These are phyloP conservation scores for Chironex yamaguchii DNA, from an alignment of 30 jellyfish, hydroid and myxozoan species.

Conservation along the genomic window DNA sequence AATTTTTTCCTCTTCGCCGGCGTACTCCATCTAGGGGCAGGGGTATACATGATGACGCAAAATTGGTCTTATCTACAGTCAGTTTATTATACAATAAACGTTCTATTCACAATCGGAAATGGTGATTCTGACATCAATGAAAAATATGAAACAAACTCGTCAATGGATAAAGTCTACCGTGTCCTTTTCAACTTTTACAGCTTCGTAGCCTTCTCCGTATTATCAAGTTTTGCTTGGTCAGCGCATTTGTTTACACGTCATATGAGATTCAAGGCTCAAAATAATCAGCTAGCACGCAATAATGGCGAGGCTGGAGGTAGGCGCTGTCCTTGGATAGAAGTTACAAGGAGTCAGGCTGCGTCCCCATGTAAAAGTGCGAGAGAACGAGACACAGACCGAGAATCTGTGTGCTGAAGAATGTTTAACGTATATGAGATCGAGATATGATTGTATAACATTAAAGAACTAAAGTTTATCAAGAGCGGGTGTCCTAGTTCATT, in stretches of 20 bases:
- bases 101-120: slow-evolving; percentile 88
- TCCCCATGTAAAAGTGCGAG: slow-evolving; percentile 95
- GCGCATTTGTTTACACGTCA: slow-evolving; percentile 98
- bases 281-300: slow-evolving; percentile 82
- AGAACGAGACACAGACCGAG: slow-evolving; percentile 95
- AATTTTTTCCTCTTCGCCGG: slow-evolving; percentile 73
- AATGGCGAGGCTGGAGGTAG: slow-evolving; percentile 76
- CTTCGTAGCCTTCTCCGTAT: slow-evolving; percentile 81
- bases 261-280: slow-evolving; percentile 98
- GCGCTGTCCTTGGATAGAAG: slow-evolving; percentile 96
- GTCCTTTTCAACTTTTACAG: slow-evolving; percentile 72
- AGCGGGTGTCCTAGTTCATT: too few species aligned
- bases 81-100: slow-evolving; percentile 74
- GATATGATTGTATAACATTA: too few species aligned
- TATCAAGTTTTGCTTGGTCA: slow-evolving; percentile 91
- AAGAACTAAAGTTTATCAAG: too few species aligned
- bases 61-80: slow-evolving; percentile 80
- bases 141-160: slow-evolving; percentile 65
- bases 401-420: slow-evolving; percentile 89
- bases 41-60: slow-evolving; percentile 84
- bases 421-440: too few species aligned
- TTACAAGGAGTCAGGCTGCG: slow-evolving; percentile 86
- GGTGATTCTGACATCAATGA: slow-evolving; percentile 75
- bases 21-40: slow-evolving; percentile 57
- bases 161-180: slow-evolving; percentile 79